These are phyloP conservation scores for Serilophus lunatus DNA, from an alignment of 2,113 vertebrate genomes.

Conservation along the genomic window DNA sequence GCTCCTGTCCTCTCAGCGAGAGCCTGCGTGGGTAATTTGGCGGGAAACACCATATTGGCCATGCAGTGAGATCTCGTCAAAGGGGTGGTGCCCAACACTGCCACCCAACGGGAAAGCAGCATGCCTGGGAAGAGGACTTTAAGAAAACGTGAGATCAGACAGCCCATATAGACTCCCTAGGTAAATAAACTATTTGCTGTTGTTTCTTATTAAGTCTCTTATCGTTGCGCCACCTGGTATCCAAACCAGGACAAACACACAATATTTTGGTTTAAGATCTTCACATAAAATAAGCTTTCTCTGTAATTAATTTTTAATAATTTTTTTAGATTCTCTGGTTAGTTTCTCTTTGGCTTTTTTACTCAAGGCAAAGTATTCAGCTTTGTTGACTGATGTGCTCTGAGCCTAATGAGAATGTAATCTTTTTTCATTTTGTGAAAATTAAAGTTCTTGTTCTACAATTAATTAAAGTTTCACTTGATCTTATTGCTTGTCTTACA, in stretches of 20 bases:
- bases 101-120: no score
- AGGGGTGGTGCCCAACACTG: no score
- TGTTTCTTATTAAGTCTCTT: no score
- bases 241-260: background rate
- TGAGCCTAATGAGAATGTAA: background rate
- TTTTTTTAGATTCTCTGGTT: background rate
- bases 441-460: background rate
- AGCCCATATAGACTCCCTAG: no score
- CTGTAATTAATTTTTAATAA: background rate
- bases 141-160: no score
- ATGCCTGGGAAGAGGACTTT: no score
- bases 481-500: background rate
- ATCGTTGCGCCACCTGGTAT: no score
- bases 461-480: background rate
- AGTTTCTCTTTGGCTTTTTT: background rate
- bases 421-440: background rate
- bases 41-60: no score
- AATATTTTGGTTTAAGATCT: background rate
- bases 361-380: background rate
- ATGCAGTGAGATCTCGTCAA: no score
- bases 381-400: background rate
- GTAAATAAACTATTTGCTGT: no score
- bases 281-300: background rate
- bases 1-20: no score
- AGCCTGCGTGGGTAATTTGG: no score